Evolutionary conservation across 2,888 invertebrate species (phyloP), one percentile per base, ranked within the genome.

Genomic region (Euphydryas editha): DNA sequence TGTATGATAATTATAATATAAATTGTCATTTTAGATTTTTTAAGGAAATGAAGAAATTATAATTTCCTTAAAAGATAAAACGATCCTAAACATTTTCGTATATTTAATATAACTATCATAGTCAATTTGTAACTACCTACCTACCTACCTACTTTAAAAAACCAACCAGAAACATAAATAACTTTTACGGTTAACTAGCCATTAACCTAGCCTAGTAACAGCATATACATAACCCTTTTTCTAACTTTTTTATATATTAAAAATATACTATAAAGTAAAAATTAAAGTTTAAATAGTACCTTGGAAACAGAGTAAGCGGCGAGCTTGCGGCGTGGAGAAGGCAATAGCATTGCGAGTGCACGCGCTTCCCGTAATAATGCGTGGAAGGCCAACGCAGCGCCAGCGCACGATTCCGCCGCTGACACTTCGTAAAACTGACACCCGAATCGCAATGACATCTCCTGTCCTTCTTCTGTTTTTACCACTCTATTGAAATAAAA

Each of bases 391-490:
- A 96, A 90, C 44, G 96, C 96, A 0, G 97, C 96, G 67, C 97
- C 96, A 0, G 96, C 96, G 77, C 95, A 95, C 77, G 96, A 96
- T 84, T 97, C 97, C 39, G 97, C 97, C 13, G 96, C 97, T 65
- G 96, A 96, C 66, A 97, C 96, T 87, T 97, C 97, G 87, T 96
- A 96, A 87, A 97, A 97, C 86, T 96, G 96, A 78, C 96, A 96
- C 49, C 96, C 95, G 82, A 94, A 96, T 72, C 95, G 94, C 76
- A 96, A 86, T 15, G 96, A 96, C 72, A 96, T 82, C 84, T 96
- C 96, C 78, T 96, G 96, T 47, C 96, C 96, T 78, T 96, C 96
- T 82, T 96, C 96, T 47, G 96, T 96, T 79, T 95, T 95, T 60
- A 96, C 95, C 88, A 95, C 95, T 83, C 96, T 96, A 30, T 61